Evolutionary conservation across 2,888 invertebrate genomes (phyloP).

Genomic region (Darwinula stevensoni): DNA sequence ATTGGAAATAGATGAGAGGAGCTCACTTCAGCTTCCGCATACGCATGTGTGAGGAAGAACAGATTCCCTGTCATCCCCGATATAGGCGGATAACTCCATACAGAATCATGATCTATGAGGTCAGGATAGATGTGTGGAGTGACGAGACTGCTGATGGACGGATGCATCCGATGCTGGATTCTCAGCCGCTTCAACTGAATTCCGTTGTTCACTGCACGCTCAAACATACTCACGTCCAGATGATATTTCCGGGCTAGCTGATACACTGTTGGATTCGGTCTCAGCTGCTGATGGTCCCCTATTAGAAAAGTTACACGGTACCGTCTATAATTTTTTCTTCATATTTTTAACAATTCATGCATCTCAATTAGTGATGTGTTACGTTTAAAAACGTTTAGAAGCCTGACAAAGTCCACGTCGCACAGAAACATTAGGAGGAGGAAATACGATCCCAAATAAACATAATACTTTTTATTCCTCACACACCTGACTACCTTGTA

Average conservation of each 20-base stretch:
- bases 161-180: slow-evolving; percentile 45
- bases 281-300: slow-evolving; percentile 52
- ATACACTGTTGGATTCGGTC: slow-evolving; percentile 37
- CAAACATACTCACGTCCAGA: slow-evolving; percentile 48
- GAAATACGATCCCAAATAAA: too few relatives aligned
- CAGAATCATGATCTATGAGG: slow-evolving; percentile 27
- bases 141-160: slow-evolving; percentile 25
- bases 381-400: too few relatives aligned
- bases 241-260: slow-evolving; percentile 30
- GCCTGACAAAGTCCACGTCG: too few relatives aligned
- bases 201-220: slow-evolving; percentile 38
- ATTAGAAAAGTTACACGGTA: slow-evolving; percentile 10
- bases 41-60: slow-evolving; percentile 32
- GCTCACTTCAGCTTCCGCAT: slow-evolving; percentile 24
- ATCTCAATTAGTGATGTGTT: too few relatives aligned
- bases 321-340: too few relatives aligned
- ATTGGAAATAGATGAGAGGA: too few relatives aligned
- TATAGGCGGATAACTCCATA: slow-evolving; percentile 24
- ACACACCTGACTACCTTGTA: too few relatives aligned
- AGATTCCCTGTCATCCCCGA: slow-evolving; percentile 28
- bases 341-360: too few relatives aligned
- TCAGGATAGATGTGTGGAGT: slow-evolving; percentile 34
- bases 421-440: too few relatives aligned
- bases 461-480: too few relatives aligned
- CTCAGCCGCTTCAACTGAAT: slow-evolving; percentile 22